Conservation (phyloP, 2,113 vertebrate species). For the Zapornia atra region DNA sequence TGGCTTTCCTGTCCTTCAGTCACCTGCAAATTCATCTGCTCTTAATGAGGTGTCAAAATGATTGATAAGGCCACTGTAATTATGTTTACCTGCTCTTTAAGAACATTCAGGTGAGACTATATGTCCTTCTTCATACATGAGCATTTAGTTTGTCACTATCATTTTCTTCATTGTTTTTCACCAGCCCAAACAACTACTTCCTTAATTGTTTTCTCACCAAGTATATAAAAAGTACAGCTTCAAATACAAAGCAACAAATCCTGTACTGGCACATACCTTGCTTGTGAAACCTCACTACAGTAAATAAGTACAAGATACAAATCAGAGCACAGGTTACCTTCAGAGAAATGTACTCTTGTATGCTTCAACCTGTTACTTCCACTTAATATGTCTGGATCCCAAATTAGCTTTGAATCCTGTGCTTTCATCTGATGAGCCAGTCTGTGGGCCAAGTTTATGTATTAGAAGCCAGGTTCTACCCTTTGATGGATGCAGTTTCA, state of each 20-base stretch:
- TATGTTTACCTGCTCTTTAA: slow-evolving; percentile 32
- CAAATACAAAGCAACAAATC: background rate
- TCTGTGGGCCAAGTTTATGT: background rate
- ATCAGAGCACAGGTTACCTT: background rate
- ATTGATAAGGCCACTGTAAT: slow-evolving; percentile 28
- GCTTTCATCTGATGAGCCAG: background rate
- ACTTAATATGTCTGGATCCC: background rate
- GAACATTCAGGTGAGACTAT: slow-evolving; percentile 21
- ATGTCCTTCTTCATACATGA: background rate
- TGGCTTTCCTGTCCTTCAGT: slow-evolving; percentile 43
- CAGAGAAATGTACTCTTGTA: background rate
- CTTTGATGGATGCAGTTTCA: background rate
- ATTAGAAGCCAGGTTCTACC: background rate
- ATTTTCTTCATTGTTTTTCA: background rate
- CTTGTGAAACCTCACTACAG: background rate
- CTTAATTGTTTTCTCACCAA: background rate
- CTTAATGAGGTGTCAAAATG: slow-evolving; percentile 57
- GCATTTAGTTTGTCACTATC: background rate
- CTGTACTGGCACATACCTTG: background rate
- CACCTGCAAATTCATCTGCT: slow-evolving; percentile 30
- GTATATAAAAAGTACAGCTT: background rate
- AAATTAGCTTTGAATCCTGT: background rate
- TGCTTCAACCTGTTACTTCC: background rate
- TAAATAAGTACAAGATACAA: background rate
- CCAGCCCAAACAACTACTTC: background rate